A percentile compares a stretch with the other conserved stretches of the same genome.
These are phyloP conservation scores for Lineus longissimus DNA, from an alignment of 1,140 invertebrate species.

Conservation along the genomic window DNA sequence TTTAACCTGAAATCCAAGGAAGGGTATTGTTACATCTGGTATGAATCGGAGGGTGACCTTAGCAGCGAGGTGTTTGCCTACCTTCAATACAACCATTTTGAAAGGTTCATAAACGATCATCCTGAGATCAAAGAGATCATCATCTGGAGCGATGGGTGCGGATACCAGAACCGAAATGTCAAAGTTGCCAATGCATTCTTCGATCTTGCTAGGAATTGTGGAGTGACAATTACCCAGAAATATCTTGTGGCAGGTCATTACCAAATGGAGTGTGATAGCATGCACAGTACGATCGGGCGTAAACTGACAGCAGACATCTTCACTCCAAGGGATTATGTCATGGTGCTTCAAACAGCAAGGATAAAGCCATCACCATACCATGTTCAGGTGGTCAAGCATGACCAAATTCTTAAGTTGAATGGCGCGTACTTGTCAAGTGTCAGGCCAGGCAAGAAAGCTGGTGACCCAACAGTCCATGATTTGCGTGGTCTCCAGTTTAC, in stretches of 20 bases:
- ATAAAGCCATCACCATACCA: too few relatives aligned
- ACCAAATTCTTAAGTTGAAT: too few relatives aligned
- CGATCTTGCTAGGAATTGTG: conserved; percentile 27
- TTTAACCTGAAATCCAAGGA: conserved; percentile 46
- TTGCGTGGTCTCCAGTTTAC: too few relatives aligned
- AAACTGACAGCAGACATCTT: too few relatives aligned
- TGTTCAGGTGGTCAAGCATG: too few relatives aligned
- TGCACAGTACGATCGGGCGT: conserved; percentile 33
- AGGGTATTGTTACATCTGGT: conserved; percentile 50
- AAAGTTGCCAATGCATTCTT: conserved; percentile 43
- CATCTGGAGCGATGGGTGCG: conserved; percentile 45
- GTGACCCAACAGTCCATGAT: too few relatives aligned
- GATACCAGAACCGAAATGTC: conserved; percentile 41
- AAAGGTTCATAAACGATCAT: conserved; percentile 1
- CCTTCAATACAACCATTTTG: conserved; percentile 45
- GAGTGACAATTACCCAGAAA: conserved; percentile 47
- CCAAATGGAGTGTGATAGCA: conserved; percentile 52
- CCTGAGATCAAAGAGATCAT: conserved; percentile 18
- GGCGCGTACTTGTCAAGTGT: too few relatives aligned
- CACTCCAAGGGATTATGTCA: too few relatives aligned
- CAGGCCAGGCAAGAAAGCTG: too few relatives aligned
- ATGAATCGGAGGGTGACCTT: conserved; percentile 49
- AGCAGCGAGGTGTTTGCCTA: conserved; percentile 49
- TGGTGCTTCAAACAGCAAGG: too few relatives aligned
- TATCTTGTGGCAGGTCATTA: conserved; percentile 51